phyloP scores from a whole-genome alignment of 2,888 invertebrate genomes.

The Tenthredo mesomela region DNA sequence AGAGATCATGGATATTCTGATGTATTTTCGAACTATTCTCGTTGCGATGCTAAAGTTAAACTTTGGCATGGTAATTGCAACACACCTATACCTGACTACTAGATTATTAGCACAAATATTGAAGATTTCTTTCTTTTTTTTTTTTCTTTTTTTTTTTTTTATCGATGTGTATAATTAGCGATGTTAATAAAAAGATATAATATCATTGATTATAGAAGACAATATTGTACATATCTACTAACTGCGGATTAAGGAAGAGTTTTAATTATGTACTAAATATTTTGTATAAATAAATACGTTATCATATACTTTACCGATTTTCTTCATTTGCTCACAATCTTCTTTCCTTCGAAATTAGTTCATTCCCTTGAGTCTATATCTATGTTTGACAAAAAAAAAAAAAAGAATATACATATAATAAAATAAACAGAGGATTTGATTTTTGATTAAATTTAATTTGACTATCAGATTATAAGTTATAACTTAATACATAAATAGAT shows the following conservation, averaged over 20 bases:
- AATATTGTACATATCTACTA: not conserved
- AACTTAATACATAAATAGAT: constrained; percentile 70
- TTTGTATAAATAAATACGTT: constrained; percentile 23
- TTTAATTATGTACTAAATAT: not conserved
- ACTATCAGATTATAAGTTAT: constrained; percentile 62
- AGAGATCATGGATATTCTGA: constrained; percentile 86
- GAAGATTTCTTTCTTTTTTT: too few species aligned
- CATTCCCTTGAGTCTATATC: not conserved
- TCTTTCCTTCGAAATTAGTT: not conserved
- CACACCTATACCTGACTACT: constrained; percentile 82
- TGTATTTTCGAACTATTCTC: constrained; percentile 86
- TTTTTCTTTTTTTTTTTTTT: too few species aligned
- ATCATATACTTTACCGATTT: not conserved
- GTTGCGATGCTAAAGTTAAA: constrained; percentile 83
- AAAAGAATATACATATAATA: not conserved
- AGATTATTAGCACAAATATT: not conserved
- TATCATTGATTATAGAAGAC: not conserved
- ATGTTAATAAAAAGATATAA: not conserved
- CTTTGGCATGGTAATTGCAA: constrained; percentile 89
- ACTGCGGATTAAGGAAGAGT: not conserved
- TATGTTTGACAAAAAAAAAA: not conserved
- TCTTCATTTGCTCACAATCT: not conserved
- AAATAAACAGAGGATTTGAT: constrained; percentile 42
- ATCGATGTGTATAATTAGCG: not conserved
- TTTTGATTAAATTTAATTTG: constrained; percentile 67